These are phyloP conservation scores for Asteroscopus sphinx DNA, from an alignment of 2,888 invertebrate genomes.

Conservation along the genomic window DNA sequence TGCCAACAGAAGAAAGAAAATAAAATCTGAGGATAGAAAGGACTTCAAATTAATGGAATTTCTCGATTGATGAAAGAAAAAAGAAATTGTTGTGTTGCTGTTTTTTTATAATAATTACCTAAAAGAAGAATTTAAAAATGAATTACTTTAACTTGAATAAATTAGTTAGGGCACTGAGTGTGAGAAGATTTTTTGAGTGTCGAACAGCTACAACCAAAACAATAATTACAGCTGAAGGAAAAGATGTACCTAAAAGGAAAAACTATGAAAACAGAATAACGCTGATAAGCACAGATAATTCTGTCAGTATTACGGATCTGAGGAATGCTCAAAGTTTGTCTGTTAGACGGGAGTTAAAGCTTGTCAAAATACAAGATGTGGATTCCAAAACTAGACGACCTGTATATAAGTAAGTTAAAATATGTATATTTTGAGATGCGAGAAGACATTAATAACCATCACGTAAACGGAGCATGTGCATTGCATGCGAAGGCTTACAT, in stretches of 20 bases:
- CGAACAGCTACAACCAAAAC: conserved; percentile 70
- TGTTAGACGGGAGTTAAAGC: conserved; percentile 91
- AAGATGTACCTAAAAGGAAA: conserved; percentile 83
- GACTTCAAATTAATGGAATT: no score
- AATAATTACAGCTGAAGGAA: conserved; percentile 77
- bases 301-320: conserved; percentile 90
- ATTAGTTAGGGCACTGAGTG: conserved; percentile 64
- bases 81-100: no score
- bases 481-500: no score
- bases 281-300: conserved; percentile 90
- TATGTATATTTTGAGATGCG: not conserved
- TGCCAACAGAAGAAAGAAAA: no score
- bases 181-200: conserved; percentile 67
- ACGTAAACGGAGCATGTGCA: not conserved
- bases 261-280: conserved; percentile 90
- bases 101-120: no score
- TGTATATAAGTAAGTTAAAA: conserved; percentile 90
- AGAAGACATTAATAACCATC: no score
- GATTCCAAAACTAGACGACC: conserved; percentile 92
- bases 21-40: no score
- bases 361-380: conserved; percentile 92
- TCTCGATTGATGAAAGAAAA: no score
- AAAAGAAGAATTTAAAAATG: conserved; percentile 33
- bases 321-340: conserved; percentile 93
- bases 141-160: conserved; percentile 69